These are phyloP conservation scores for Rhingia campestris DNA, from an alignment of 2,888 invertebrate genomes.

Conservation along the genomic window DNA sequence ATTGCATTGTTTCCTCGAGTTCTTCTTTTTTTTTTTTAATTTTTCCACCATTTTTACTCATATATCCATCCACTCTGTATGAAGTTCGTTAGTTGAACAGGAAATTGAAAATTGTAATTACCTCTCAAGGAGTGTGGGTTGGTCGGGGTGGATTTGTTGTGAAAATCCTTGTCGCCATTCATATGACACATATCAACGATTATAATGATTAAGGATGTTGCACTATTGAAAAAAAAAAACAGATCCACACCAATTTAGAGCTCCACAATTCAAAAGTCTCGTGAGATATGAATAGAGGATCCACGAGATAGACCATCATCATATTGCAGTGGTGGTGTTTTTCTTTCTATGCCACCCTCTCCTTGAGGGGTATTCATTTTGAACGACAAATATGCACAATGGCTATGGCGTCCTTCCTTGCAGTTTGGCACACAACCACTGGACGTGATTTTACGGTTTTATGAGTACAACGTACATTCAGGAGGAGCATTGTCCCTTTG, in stretches of 20 bases:
- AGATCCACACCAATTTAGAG: slow-evolving; percentile 1
- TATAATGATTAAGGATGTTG: slow-evolving; percentile 16
- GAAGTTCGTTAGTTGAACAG: slow-evolving; percentile 29
- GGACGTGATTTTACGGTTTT: slow-evolving; percentile 65
- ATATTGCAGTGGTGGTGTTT: slow-evolving; percentile 35
- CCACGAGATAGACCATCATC: neutral
- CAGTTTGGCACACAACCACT: slow-evolving; percentile 64
- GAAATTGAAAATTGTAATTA: slow-evolving; percentile 62
- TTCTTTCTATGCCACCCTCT: slow-evolving; percentile 28
- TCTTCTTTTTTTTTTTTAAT: slow-evolving; percentile 20
- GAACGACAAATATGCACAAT: slow-evolving; percentile 27
- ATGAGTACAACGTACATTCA: slow-evolving; percentile 35
- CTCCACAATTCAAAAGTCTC: slow-evolving; percentile 15
- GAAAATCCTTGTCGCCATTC: neutral
- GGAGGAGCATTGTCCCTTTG: slow-evolving; percentile 53
- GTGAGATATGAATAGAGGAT: neutral
- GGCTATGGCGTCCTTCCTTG: neutral
- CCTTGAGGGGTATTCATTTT: slow-evolving; percentile 37
- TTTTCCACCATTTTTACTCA: neutral
- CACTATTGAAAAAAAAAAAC: neutral
- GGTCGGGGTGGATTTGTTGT: neutral
- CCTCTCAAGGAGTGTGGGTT: neutral
- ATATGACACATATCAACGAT: slow-evolving; percentile 1
- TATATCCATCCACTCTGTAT: neutral
- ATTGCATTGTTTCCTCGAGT: slow-evolving; percentile 67